A percentile compares a stretch with the other conserved stretches of the same genome.
Conservation (phyloP, 2,888 invertebrate genomes). For the Rhaphigaster nebulosa region DNA sequence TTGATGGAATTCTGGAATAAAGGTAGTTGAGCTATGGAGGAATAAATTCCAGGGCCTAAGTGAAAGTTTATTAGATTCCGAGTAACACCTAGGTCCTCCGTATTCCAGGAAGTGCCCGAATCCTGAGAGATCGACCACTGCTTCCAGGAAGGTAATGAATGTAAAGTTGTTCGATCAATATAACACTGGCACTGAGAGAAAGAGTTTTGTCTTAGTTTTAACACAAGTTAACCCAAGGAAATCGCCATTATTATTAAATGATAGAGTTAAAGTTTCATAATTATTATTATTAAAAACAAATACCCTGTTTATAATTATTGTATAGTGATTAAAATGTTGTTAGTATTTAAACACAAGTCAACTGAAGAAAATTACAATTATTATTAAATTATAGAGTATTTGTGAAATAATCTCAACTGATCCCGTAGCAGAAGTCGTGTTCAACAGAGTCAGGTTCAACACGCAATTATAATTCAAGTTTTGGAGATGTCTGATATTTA, state of each 20-base stretch:
- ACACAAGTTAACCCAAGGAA: not conserved
- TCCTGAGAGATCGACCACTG: not conserved
- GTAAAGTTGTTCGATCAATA: not conserved
- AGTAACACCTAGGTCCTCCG: not conserved
- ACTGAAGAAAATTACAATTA: too few species aligned
- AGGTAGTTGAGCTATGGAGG: not conserved
- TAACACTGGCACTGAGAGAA: not conserved
- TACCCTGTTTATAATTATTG: too few species aligned
- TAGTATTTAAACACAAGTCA: too few species aligned
- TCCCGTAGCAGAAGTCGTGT: too few species aligned
- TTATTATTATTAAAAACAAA: too few species aligned
- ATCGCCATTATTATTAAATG: not conserved
- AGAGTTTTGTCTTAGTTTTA: not conserved
- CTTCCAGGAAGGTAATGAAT: constrained; percentile 5
- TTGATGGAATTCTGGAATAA: not conserved
- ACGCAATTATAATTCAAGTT: too few species aligned
- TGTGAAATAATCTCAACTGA: too few species aligned
- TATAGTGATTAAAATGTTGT: too few species aligned
- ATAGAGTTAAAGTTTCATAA: too few species aligned
- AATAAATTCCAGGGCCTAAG: not conserved
- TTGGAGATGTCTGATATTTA: too few species aligned
- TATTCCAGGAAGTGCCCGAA: not conserved
- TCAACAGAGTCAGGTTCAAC: too few species aligned
- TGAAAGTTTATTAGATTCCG: not conserved
- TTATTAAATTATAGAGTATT: too few species aligned